Evolutionary conservation across 2,797 vertebrate species (phyloP), one percentile per base, ranked within the genome.

Genomic region (Scolopax bukidnonensis): DNA sequence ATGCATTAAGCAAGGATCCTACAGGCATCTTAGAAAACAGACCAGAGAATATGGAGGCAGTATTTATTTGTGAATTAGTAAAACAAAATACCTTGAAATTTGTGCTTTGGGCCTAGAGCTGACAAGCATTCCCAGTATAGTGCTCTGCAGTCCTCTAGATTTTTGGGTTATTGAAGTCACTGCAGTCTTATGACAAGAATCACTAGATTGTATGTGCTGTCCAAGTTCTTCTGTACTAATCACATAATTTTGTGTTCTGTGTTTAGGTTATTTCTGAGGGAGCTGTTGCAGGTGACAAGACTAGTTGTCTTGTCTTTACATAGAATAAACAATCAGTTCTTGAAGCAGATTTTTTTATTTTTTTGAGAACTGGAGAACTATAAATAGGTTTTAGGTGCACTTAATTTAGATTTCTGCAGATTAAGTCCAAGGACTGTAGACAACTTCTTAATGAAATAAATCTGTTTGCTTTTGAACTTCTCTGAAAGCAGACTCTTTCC

Each of bases 161-260:
- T 83, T 68, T 51, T 25, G 10, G 27, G 27, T 75, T 64, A 48
- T 16, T 38, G 25, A 83, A 84, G 33, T 74, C 20, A 48, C n/a
- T 18, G 33, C 11, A 79, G 16, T 20, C 20, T 73, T 41, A 8
- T 14, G 33, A 10, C 51, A 57, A 21, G 12, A 60, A 28, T 65
- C 30, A 20, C 15, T 47, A 45, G 38, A 6, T 15, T 28, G 47
- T 30, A 4, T 1, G 1, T 12, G 19, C 16, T 63, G 15, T 33
- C 28, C 38, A 38, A 38, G 23, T 14, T 73, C 8, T 76, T 75
- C 40, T 69, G 8, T 19, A 54, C 11, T 28, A 53, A 24, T 43
- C 40, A 7, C 2, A 1, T 36, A 27, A 16, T 24, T 6, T 3
- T 1, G 1, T 30, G 3, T 45, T 54, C n/a, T 32, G 27, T 32